Percentiles rank a stretch among this genome's conserved stretches.
Conservation (phyloP, 2,888 invertebrate genomes). For the Ecliptopera silaceata region DNA sequence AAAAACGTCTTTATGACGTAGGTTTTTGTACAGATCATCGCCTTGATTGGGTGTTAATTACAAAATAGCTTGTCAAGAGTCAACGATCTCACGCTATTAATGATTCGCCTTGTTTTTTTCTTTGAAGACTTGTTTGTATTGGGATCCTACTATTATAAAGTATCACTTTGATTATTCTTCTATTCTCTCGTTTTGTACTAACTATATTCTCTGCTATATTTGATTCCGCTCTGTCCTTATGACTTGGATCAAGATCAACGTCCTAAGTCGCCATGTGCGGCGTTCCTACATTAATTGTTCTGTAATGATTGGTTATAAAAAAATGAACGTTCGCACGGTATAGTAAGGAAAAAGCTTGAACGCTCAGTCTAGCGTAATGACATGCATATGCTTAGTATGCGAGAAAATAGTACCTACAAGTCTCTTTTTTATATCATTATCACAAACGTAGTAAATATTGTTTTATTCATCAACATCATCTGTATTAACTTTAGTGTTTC, state of each 20-base stretch:
- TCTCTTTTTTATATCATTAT: constrained; percentile 11
- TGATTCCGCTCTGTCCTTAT: constrained; percentile 39
- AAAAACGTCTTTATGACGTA: constrained; percentile 38
- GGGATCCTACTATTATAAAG: neutral
- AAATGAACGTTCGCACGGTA: constrained; percentile 61
- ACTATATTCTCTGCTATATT: neutral
- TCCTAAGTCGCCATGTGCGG: constrained; percentile 50
- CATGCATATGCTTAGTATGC: constrained; percentile 26
- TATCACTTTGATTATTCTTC: constrained; percentile 1
- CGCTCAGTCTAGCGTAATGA: constrained; percentile 28
- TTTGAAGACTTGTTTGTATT: constrained; percentile 17
- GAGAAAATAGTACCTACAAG: constrained; percentile 5
- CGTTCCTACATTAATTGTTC: constrained; percentile 62
- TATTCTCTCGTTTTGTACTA: neutral
- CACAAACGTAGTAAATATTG: neutral
- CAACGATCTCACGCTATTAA: constrained; percentile 52
- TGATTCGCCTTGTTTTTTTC: constrained; percentile 37
- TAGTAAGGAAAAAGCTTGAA: constrained; percentile 36
- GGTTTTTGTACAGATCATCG: constrained; percentile 46
- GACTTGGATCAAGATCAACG: constrained; percentile 45
- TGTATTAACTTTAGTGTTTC: constrained; percentile 9
- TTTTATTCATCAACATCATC: constrained; percentile 8
- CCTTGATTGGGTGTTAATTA: constrained; percentile 63
- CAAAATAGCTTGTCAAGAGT: constrained; percentile 58
- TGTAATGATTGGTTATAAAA: constrained; percentile 65